Conservation (phyloP, 2,888 invertebrate genomes). For the Protophormia terraenovae region DNA sequence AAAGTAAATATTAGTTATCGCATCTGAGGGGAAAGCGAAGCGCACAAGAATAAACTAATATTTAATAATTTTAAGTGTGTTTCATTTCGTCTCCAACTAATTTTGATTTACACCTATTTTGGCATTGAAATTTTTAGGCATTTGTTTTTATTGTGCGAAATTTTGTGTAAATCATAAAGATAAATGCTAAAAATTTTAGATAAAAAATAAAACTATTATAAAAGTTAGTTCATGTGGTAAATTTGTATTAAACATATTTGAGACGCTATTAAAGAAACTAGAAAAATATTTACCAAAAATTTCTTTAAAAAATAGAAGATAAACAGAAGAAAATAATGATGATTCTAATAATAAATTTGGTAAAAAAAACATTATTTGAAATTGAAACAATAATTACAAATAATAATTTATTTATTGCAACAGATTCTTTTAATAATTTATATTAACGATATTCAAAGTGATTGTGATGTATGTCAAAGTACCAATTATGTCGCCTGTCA, state of each 20-base stretch:
- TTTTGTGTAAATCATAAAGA: neutral
- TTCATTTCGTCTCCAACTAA: neutral
- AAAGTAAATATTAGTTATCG: too few relatives aligned
- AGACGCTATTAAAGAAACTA: neutral
- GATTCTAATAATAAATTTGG: neutral
- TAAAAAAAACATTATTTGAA: neutral
- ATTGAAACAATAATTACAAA: neutral
- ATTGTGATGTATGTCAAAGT: slow-evolving; percentile 63
- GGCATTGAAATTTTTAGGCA: neutral
- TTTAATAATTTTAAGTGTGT: too few relatives aligned
- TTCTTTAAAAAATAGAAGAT: neutral
- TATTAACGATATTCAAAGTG: neutral
- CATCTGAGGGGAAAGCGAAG: too few relatives aligned
- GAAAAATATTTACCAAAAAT: neutral
- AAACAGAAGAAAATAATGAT: neutral
- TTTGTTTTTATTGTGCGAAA: neutral
- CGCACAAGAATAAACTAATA: too few relatives aligned
- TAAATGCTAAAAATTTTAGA: neutral
- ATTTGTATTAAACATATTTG: neutral
- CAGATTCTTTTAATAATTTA: neutral
- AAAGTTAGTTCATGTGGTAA: neutral
- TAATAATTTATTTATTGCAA: neutral
- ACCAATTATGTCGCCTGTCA: slow-evolving; percentile 66
- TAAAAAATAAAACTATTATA: neutral
- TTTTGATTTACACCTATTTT: neutral